Evolutionary conservation across 2,888 invertebrate species (phyloP).

Genomic region (Sphinx pinastri): DNA sequence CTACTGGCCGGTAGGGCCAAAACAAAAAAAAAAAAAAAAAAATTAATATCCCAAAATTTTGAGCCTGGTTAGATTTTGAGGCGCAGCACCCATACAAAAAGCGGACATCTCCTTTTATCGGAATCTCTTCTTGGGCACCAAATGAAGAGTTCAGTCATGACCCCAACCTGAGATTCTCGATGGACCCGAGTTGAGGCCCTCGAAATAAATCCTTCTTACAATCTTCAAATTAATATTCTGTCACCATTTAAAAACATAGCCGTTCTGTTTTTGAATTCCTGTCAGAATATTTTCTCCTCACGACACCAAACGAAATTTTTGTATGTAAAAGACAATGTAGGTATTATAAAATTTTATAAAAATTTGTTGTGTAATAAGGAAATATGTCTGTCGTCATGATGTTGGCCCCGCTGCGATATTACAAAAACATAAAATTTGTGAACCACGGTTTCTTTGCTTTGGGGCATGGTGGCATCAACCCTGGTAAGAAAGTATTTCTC

Average conservation of each 20-base stretch:
- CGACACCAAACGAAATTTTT: slow-evolving; percentile 37
- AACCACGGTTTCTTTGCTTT: slow-evolving; percentile 34
- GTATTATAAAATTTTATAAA: slow-evolving; percentile 46
- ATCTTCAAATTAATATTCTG: not conserved
- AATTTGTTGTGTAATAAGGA: slow-evolving; percentile 37
- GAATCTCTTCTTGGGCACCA: too few species aligned
- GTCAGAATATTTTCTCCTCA: slow-evolving; percentile 48
- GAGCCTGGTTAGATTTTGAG: too few species aligned
- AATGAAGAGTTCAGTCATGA: too few species aligned
- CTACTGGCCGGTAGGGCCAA: too few species aligned
- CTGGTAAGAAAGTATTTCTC: not conserved
- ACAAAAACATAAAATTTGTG: slow-evolving; percentile 46
- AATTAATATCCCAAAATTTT: too few species aligned
- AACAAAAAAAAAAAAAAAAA: too few species aligned
- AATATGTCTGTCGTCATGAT: slow-evolving; percentile 44
- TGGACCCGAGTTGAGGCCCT: too few species aligned
- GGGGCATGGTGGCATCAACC: not conserved
- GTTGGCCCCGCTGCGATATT: slow-evolving; percentile 54
- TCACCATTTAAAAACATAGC: not conserved
- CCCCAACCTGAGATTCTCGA: too few species aligned
- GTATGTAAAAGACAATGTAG: slow-evolving; percentile 59
- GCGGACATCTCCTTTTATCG: too few species aligned
- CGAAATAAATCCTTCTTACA: not conserved
- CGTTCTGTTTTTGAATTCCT: slow-evolving; percentile 55
- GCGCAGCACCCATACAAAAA: too few species aligned